phyloP scores from a whole-genome alignment of 2,888 invertebrate species.

The Lasioglossum vierecki region DNA sequence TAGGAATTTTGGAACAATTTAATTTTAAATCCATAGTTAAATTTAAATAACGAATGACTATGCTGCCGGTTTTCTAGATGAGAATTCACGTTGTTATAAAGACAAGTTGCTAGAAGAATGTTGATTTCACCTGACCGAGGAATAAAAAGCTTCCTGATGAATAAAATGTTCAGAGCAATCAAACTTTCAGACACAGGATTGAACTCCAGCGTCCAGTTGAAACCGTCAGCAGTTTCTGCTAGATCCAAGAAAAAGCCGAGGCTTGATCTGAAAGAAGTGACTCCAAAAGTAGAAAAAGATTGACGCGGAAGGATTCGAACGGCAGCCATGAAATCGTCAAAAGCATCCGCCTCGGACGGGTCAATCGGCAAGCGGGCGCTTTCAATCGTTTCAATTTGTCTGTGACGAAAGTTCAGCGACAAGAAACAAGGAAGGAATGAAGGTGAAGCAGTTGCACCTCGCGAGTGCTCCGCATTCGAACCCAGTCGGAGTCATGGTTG shows the following conservation, averaged over 20 bases:
- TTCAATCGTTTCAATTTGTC: background rate
- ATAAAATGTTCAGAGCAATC: background rate
- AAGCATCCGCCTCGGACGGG: background rate
- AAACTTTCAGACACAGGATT: background rate
- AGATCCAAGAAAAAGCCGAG: background rate
- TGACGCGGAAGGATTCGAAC: background rate
- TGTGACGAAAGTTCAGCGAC: slow-evolving; percentile 18
- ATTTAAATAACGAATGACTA: background rate
- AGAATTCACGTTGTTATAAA: background rate
- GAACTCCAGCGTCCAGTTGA: no score
- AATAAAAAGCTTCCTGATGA: background rate
- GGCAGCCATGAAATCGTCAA: background rate
- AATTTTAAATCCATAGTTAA: no score
- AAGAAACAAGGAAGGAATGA: slow-evolving; percentile 29
- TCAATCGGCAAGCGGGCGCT: background rate
- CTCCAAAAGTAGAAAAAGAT: background rate
- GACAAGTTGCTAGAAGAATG: background rate
- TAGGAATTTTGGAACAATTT: no score
- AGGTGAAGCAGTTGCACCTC: slow-evolving; percentile 22
- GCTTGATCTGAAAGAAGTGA: background rate
- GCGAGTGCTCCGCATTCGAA: slow-evolving; percentile 54
- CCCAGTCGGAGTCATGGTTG: slow-evolving; percentile 50
- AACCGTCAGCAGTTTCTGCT: background rate
- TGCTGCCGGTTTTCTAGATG: no score
- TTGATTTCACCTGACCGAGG: background rate